These are phyloP conservation scores for Phylloscopus whistleri DNA, from an alignment of 2,113 vertebrate species.

Conservation along the genomic window DNA sequence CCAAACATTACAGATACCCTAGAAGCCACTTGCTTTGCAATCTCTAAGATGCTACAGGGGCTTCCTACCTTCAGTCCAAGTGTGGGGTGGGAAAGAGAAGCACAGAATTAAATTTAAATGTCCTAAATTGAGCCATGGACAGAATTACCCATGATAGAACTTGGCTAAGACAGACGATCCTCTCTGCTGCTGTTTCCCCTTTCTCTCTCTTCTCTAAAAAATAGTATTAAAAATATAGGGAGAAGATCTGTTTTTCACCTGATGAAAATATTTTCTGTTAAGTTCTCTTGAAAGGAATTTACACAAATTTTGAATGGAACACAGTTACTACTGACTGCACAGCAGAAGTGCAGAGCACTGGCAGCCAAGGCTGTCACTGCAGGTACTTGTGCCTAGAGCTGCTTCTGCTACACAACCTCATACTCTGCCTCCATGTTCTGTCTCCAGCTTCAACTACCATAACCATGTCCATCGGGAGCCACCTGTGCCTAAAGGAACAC, in stretches of 20 bases:
- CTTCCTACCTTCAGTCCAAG: background rate
- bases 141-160: background rate
- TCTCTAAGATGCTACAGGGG: background rate
- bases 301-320: background rate
- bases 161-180: background rate
- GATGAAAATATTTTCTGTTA: background rate
- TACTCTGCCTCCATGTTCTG: background rate
- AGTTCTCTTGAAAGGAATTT: background rate
- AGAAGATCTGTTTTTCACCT: background rate
- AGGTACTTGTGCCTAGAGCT: background rate
- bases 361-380: background rate
- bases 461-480: accelerated
- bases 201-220: background rate
- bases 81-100: background rate
- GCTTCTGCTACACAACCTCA: background rate
- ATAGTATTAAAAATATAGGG: background rate
- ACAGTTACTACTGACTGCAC: background rate
- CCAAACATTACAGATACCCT: background rate
- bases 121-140: background rate
- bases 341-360: accelerated
- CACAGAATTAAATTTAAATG: background rate
- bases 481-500: background rate
- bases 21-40: background rate
- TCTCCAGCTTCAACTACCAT: background rate
- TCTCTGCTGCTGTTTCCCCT: background rate